phyloP scores from a whole-genome alignment of 2,888 invertebrate genomes.

The Spodoptera littoralis region DNA sequence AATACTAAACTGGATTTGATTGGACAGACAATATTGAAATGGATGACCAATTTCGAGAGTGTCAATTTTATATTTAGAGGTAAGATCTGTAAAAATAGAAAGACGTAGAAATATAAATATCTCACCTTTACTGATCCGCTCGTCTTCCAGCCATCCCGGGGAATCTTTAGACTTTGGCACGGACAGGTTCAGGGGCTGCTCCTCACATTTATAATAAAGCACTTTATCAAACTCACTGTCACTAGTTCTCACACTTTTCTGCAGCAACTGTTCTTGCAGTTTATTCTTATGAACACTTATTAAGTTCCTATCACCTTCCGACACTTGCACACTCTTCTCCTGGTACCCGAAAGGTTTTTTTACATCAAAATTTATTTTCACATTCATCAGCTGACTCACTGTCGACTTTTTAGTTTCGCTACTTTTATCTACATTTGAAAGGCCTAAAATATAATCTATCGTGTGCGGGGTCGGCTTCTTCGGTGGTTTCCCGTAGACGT shows the following conservation, averaged over 20 bases:
- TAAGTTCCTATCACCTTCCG: conserved; percentile 74
- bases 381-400: conserved; percentile 76
- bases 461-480: conserved; percentile 95
- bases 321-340: conserved; percentile 80
- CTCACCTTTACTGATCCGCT: conserved; percentile 77
- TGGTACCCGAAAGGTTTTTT: conserved; percentile 62
- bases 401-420: conserved; percentile 65
- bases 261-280: conserved; percentile 82
- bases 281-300: conserved; percentile 80
- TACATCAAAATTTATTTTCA: conserved; percentile 76
- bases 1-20: conserved; percentile 9
- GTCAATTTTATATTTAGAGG: too few species aligned
- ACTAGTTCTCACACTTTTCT: conserved; percentile 78
- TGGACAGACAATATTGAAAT: conserved; percentile 9
- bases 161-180: conserved; percentile 87
- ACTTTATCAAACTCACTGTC: conserved; percentile 77
- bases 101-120: not conserved
- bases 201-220: conserved; percentile 73
- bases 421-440: conserved; percentile 66
- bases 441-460: conserved; percentile 95
- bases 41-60: not conserved
- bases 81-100: not conserved
- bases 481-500: conserved; percentile 95
- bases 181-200: conserved; percentile 90
- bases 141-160: conserved; percentile 76